Conservation (phyloP, 2,113 vertebrate species). For the Hypocryptadius cinnamomeus region DNA sequence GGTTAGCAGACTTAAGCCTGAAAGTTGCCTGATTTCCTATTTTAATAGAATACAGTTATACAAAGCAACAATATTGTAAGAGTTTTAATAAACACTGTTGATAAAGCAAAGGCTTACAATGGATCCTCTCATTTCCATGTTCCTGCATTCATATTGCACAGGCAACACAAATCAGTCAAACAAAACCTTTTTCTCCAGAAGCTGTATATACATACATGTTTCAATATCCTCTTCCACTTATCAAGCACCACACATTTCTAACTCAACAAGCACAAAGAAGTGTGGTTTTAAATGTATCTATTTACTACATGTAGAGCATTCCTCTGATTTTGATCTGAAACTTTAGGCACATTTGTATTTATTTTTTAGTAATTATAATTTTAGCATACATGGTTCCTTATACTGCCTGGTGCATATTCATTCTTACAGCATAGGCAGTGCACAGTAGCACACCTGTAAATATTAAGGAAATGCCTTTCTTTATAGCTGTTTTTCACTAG, state of each 20-base stretch:
- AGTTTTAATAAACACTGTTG: not conserved
- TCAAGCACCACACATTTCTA: not conserved
- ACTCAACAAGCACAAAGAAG: not conserved
- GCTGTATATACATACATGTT: rapidly evolving
- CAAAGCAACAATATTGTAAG: not conserved
- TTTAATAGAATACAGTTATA: not conserved
- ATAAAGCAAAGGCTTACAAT: not conserved
- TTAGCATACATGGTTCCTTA: not conserved
- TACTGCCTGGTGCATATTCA: no score
- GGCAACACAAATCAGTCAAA: not conserved
- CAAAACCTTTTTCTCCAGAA: not conserved
- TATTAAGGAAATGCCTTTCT: not conserved
- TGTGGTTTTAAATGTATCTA: not conserved
- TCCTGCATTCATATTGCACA: not conserved
- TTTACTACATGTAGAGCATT: not conserved
- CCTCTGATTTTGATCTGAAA: not conserved
- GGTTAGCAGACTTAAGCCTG: not conserved
- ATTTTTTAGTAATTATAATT: not conserved
- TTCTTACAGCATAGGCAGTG: not conserved
- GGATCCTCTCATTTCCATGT: not conserved
- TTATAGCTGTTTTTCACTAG: not conserved
- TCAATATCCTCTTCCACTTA: not conserved
- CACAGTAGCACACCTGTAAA: not conserved
- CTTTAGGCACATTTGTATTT: not conserved
- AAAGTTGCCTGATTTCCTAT: not conserved